phyloP scores from a whole-genome alignment of 2,888 invertebrate genomes.

The Diploptera punctata region DNA sequence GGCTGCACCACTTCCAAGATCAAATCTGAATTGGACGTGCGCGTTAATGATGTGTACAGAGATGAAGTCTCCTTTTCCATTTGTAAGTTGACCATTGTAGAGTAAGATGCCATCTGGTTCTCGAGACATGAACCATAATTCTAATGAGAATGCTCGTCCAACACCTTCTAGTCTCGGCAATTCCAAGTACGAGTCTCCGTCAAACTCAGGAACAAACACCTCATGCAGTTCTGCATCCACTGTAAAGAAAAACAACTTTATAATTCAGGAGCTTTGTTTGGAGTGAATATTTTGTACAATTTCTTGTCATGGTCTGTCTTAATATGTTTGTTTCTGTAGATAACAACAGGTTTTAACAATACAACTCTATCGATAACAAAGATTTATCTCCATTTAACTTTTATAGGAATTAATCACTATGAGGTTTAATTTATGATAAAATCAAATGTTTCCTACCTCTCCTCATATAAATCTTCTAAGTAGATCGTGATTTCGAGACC shows the following conservation, averaged over 20 bases:
- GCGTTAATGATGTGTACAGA: conserved; percentile 81
- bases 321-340: too few species aligned
- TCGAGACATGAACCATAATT: conserved; percentile 83
- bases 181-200: conserved; percentile 72
- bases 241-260: conserved; percentile 43
- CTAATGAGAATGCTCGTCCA: conserved; percentile 76
- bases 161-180: conserved; percentile 76
- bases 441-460: too few species aligned
- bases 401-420: too few species aligned
- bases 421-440: too few species aligned
- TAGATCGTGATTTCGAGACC: too few species aligned
- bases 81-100: conserved; percentile 82
- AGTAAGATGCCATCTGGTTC: conserved; percentile 80
- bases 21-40: conserved; percentile 85
- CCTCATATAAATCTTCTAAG: too few species aligned
- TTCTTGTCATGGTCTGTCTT: too few species aligned
- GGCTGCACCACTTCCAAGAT: conserved; percentile 87
- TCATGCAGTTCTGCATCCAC: conserved; percentile 59
- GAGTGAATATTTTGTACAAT: too few species aligned
- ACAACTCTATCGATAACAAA: too few species aligned
- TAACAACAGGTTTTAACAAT: too few species aligned
- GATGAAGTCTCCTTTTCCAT: conserved; percentile 79
- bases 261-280: too few species aligned
- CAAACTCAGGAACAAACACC: conserved; percentile 73
- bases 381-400: too few species aligned